phyloP scores from a whole-genome alignment of 2,888 invertebrate species.

The Conchocele bisecta region DNA sequence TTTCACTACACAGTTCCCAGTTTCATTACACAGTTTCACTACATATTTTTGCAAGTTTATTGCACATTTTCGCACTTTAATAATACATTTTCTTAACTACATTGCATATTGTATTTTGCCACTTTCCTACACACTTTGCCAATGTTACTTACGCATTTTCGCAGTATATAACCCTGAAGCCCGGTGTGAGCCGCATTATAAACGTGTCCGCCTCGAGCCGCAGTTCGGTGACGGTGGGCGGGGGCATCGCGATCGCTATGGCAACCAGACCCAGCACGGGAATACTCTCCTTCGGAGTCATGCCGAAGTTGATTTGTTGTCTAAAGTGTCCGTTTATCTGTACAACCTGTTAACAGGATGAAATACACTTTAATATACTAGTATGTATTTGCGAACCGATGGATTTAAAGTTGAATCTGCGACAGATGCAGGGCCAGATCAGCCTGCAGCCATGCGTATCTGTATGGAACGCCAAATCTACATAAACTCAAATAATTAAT shows the following conservation, averaged over 20 bases:
- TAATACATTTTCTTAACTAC: neutral
- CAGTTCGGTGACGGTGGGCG: constrained; percentile 98
- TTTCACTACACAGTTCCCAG: too few relatives aligned
- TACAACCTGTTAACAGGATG: too few relatives aligned
- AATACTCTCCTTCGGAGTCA: constrained; percentile 88
- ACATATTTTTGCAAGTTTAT: neutral
- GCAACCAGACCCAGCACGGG: constrained; percentile 93
- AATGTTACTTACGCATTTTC: constrained; percentile 91
- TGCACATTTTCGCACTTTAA: neutral
- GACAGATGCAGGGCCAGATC: too few relatives aligned
- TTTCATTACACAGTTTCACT: too few relatives aligned
- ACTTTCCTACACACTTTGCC: neutral
- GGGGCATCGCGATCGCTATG: constrained; percentile 96
- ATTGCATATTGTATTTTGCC: too few relatives aligned
- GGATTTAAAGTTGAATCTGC: too few relatives aligned
- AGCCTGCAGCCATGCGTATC: too few relatives aligned
- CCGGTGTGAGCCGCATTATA: constrained; percentile 97
- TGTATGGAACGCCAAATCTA: too few relatives aligned
- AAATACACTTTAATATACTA: too few relatives aligned
- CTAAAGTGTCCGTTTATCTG: constrained; percentile 94
- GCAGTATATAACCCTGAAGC: constrained; percentile 98
- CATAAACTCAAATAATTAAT: too few relatives aligned
- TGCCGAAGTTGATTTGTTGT: constrained; percentile 96
- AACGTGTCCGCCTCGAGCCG: constrained; percentile 93
- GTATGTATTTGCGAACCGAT: too few relatives aligned